Evolutionary conservation across 2,888 invertebrate species (phyloP).

Genomic region (Sinohyriopsis cumingii): DNA sequence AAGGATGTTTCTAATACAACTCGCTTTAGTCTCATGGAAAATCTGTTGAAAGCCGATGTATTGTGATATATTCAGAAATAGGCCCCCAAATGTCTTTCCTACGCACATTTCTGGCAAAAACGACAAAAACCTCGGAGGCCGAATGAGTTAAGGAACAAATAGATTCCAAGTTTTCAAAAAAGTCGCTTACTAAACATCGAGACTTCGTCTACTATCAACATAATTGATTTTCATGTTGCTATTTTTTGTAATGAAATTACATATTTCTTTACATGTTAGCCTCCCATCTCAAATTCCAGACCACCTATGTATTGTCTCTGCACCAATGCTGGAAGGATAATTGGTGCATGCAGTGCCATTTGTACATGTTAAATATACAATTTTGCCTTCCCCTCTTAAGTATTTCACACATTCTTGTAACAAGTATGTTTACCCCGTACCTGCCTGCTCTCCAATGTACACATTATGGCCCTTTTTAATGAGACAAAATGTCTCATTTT

Average conservation of each 20-base stretch:
- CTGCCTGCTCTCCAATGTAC: slow-evolving; percentile 8
- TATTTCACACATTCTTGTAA: slow-evolving; percentile 2
- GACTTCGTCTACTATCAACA: slow-evolving; percentile 12
- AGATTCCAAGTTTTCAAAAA: slow-evolving; percentile 9
- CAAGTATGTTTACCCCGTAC: slow-evolving; percentile 14
- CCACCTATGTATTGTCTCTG: too few relatives aligned
- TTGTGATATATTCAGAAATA: too few relatives aligned
- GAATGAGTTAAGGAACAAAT: slow-evolving; percentile 11
- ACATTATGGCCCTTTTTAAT: slow-evolving; percentile 13
- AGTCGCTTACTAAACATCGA: slow-evolving; percentile 18
- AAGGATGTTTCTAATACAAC: too few relatives aligned
- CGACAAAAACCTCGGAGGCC: too few relatives aligned
- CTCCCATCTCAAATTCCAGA: too few relatives aligned
- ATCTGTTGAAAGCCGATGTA: too few relatives aligned
- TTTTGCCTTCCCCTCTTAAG: background rate
- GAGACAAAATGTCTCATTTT: slow-evolving; percentile 5
- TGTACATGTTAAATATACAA: slow-evolving; percentile 10
- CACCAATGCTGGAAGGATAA: background rate
- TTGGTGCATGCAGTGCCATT: slow-evolving; percentile 13
- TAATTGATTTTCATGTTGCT: too few relatives aligned
- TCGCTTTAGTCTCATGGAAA: too few relatives aligned
- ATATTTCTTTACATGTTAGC: too few relatives aligned
- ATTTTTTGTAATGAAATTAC: too few relatives aligned
- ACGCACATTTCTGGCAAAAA: too few relatives aligned
- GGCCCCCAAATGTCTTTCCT: too few relatives aligned